Base-by-base conservation (phyloP, 2,888 invertebrate genomes). In the Pemphredon lugubris region DNA sequence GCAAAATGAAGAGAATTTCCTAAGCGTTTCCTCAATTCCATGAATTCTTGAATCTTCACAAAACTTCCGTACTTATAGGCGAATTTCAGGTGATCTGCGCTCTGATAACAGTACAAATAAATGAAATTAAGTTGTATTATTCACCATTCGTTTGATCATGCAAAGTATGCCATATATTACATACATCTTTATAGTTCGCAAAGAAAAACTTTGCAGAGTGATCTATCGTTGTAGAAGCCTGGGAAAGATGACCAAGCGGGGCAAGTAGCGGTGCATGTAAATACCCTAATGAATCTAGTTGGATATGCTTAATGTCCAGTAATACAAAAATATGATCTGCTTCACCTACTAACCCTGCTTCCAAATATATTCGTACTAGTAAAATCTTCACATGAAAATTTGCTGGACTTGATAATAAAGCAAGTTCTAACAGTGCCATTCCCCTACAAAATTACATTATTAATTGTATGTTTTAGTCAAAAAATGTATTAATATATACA, bases 21-120 rank as follows among this genome's bases (percentile, higher is more conserved):
- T 68, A 98, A 91, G 50, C 95, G 92, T 81, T 94, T 94, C 81
- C 95, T 93, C 89, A 98, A 96, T 85, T 95, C 94, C 84, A 96
- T 94, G 88, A 98, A 95, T 90, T 98, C 98, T 79, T 95, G 94
- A 77, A 98, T 93, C 92, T 98, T 97, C 79, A 95, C 94, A 91
- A 98, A 98, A 44, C 98, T 97, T 9, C 98, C 98, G 90, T 95
- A 98, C 87, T 98, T 97, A 91, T 98, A 98, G 6, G 96, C 96
- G 85, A 96, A 94, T 21, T 97, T 96, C 57, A 98, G 92, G 88
- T 97, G 96, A 89, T 98, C 98, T 48, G 96, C 93, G 84, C 96
- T 96, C 96, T 96, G 91, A 54, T 48, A 42, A 18, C 23, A 26
- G 26, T 26, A 7, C 7, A 7, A 26, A 26, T 26, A 26, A 26